phyloP scores from a whole-genome alignment of 2,888 invertebrate species.

The Hipparchia semele region DNA sequence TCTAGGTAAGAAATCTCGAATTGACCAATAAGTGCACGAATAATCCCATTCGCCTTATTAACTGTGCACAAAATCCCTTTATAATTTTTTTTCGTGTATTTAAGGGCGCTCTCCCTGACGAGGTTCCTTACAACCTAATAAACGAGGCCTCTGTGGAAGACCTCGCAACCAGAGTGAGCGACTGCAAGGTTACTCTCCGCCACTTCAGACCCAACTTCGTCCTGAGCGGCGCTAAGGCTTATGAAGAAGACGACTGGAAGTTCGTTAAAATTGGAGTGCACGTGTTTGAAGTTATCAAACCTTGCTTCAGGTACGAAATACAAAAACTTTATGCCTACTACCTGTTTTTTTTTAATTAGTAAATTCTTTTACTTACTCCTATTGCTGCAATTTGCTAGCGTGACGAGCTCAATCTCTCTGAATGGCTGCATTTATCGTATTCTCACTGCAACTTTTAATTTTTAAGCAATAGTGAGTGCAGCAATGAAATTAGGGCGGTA shows the following conservation, averaged over 20 bases:
- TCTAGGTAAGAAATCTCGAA: no score
- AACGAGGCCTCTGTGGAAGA: slow-evolving; percentile 86
- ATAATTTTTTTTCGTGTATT: slow-evolving; percentile 32
- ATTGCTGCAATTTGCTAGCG: no score
- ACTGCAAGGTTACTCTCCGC: slow-evolving; percentile 68
- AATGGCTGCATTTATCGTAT: no score
- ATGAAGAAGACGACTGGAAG: slow-evolving; percentile 88
- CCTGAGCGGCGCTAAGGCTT: slow-evolving; percentile 81
- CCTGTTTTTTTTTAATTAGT: no score
- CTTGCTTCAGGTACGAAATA: slow-evolving; percentile 82
- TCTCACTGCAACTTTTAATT: no score
- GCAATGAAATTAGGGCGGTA: no score
- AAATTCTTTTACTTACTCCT: no score
- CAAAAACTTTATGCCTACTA: neutral
- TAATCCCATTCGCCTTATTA: no score
- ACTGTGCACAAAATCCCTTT: no score
- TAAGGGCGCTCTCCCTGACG: slow-evolving; percentile 86
- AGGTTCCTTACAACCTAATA: slow-evolving; percentile 86
- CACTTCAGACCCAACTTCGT: slow-evolving; percentile 89
- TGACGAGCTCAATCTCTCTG: no score
- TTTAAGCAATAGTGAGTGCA: no score
- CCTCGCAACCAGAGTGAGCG: slow-evolving; percentile 83
- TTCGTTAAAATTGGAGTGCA: slow-evolving; percentile 87
- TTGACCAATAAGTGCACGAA: no score
- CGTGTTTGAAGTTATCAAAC: slow-evolving; percentile 85